A percentile compares a stretch with the other conserved stretches of the same genome.
These are phyloP conservation scores for Brachyopa scutellaris DNA, from an alignment of 2,888 invertebrate species.

Conservation along the genomic window DNA sequence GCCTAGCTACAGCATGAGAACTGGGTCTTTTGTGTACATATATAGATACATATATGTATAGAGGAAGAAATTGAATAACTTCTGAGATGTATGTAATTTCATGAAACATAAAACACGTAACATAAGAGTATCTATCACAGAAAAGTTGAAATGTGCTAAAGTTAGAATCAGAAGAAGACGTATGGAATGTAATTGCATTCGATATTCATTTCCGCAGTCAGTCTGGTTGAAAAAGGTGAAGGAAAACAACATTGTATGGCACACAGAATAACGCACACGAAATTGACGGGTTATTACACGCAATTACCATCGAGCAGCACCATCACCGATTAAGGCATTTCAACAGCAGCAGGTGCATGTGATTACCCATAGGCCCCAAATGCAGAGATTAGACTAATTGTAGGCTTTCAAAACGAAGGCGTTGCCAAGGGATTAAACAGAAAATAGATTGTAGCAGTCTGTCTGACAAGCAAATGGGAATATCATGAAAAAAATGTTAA, in stretches of 20 bases:
- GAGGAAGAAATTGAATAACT: constrained; percentile 2
- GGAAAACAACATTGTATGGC: constrained; percentile 26
- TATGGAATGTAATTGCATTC: constrained; percentile 51
- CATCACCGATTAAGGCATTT: constrained; percentile 29
- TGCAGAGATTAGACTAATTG: constrained; percentile 54
- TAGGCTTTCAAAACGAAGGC: constrained; percentile 7
- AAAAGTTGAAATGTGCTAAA: not conserved
- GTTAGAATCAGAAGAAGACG: constrained; percentile 1
- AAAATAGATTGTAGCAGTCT: constrained; percentile 12
- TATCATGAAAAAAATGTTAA: too few relatives aligned
- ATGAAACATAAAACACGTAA: too few relatives aligned
- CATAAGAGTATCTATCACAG: not conserved
- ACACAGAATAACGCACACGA: constrained; percentile 26
- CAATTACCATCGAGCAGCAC: constrained; percentile 29
- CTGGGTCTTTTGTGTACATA: constrained; percentile 27
- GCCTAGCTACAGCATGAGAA: constrained; percentile 39
- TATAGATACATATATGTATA: constrained; percentile 20
- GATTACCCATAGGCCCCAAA: constrained; percentile 12
- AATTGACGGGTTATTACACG: constrained; percentile 50
- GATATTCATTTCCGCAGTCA: constrained; percentile 57
- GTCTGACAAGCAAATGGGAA: not conserved
- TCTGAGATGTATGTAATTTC: not conserved
- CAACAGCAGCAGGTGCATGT: constrained; percentile 38
- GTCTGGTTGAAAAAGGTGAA: not conserved
- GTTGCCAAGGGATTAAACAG: constrained; percentile 4